Conservation (phyloP, 1,140 invertebrate species). For the Halotydeus destructor region DNA sequence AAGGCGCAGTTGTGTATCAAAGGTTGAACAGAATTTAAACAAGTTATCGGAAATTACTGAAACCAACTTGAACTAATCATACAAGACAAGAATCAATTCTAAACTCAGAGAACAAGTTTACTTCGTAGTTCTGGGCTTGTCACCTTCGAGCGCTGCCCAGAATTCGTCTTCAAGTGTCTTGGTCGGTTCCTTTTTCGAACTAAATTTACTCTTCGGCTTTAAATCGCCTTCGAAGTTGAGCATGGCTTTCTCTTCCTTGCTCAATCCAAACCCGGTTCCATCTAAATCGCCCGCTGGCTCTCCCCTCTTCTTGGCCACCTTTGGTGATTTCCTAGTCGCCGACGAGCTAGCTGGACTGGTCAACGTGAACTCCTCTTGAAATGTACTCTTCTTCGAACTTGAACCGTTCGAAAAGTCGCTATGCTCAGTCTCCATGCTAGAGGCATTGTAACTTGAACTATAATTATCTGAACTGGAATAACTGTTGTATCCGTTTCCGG, state of each 20-base stretch:
- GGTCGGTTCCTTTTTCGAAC: neutral
- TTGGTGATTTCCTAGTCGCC: neutral
- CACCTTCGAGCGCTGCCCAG: neutral
- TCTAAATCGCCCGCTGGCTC: neutral
- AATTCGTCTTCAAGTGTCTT: slow-evolving; percentile 1
- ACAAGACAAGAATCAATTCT: too few relatives aligned
- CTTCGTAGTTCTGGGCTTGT: neutral
- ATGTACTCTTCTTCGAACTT: neutral
- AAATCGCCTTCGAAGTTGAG: neutral
- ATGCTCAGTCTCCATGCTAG: neutral
- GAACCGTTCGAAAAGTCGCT: neutral
- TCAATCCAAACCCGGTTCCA: neutral
- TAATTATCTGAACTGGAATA: neutral
- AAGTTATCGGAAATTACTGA: too few relatives aligned
- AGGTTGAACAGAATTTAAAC: too few relatives aligned
- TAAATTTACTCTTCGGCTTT: slow-evolving; percentile 2
- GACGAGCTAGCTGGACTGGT: neutral
- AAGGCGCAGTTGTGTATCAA: too few relatives aligned
- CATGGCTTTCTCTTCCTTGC: slow-evolving; percentile 9
- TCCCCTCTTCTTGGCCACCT: neutral
- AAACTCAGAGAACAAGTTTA: too few relatives aligned
- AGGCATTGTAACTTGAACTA: neutral
- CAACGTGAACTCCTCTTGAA: neutral
- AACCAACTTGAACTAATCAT: too few relatives aligned
- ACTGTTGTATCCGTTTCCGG: neutral